phyloP scores from a whole-genome alignment of 2,113 vertebrate genomes.

The Archilochus colubris region DNA sequence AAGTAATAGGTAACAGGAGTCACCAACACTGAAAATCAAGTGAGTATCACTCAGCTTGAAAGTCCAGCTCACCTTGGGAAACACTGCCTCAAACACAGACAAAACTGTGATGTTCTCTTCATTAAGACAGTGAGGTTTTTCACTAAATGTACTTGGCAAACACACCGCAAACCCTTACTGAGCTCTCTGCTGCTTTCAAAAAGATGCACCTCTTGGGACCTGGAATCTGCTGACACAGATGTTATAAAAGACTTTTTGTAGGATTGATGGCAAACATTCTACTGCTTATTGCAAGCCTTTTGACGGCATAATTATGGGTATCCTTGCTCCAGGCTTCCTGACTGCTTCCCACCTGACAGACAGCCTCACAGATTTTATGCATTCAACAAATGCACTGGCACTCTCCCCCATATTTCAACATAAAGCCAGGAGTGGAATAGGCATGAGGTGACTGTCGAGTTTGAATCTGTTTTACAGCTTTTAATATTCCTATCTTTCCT shows the following conservation, averaged over 20 bases:
- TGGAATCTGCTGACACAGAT: slow-evolving; percentile 68
- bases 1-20: neutral
- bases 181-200: slow-evolving; percentile 65
- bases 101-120: slow-evolving; percentile 9
- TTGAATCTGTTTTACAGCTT: slow-evolving; percentile 7
- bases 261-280: slow-evolving; percentile 62
- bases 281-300: slow-evolving; percentile 54
- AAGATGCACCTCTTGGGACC: slow-evolving; percentile 61
- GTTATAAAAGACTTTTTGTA: slow-evolving; percentile 59
- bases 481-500: slow-evolving; percentile 12
- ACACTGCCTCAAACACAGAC: neutral
- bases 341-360: slow-evolving; percentile 45
- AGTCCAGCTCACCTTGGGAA: slow-evolving; percentile 30
- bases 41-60: neutral
- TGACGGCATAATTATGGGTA: slow-evolving; percentile 54
- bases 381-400: slow-evolving; percentile 5
- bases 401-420: slow-evolving; percentile 27
- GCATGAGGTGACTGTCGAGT: slow-evolving; percentile 10
- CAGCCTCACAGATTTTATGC: slow-evolving; percentile 41
- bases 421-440: slow-evolving; percentile 42
- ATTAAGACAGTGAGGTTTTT: slow-evolving; percentile 54
- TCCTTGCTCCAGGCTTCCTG: slow-evolving; percentile 54
- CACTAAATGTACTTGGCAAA: slow-evolving; percentile 34
- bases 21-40: neutral
- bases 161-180: slow-evolving; percentile 25